Evolutionary conservation across 2,797 vertebrate genomes (phyloP).

Genomic region (Serranus cabrilla): DNA sequence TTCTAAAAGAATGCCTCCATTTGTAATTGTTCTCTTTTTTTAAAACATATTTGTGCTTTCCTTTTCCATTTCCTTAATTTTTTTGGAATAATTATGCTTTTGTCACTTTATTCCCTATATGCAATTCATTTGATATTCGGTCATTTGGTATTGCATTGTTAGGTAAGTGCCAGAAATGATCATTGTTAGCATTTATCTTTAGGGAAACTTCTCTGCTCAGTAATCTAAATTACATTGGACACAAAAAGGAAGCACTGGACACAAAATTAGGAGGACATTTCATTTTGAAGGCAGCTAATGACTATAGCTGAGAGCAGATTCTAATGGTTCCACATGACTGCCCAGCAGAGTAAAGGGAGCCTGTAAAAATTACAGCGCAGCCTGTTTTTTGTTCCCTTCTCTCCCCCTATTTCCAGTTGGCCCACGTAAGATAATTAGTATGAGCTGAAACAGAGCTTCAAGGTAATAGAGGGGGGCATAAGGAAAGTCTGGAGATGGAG

Average conservation of each 20-base stretch:
- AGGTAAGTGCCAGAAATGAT: conserved; percentile 41
- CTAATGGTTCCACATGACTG: conserved; percentile 79
- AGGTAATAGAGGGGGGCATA: conserved; percentile 66
- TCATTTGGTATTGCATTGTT: conserved; percentile 43
- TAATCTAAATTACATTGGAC: conserved; percentile 58
- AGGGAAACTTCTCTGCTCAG: conserved; percentile 38
- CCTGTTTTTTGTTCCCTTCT: conserved; percentile 34
- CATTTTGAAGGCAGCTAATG: conserved; percentile 74
- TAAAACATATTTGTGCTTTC: neutral
- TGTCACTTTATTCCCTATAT: conserved; percentile 27
- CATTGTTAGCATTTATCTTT: conserved; percentile 58
- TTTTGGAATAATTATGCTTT: conserved; percentile 22
- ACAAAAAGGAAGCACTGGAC: conserved; percentile 57
- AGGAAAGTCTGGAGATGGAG: conserved; percentile 58
- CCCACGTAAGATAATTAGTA: conserved; percentile 75
- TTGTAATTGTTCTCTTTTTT: conserved; percentile 22
- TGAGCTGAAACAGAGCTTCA: conserved; percentile 70
- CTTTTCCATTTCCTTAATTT: conserved; percentile 19
- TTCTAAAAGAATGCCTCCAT: conserved; percentile 11
- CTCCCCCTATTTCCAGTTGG: conserved; percentile 37
- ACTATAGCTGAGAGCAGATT: conserved; percentile 75
- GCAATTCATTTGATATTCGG: conserved; percentile 23
- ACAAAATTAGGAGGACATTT: conserved; percentile 70
- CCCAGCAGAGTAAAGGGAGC: conserved; percentile 66
- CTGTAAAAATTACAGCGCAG: conserved; percentile 68